Base-by-base conservation (phyloP, 1,140 invertebrate species). In the Drosophila parabipectinata region DNA sequence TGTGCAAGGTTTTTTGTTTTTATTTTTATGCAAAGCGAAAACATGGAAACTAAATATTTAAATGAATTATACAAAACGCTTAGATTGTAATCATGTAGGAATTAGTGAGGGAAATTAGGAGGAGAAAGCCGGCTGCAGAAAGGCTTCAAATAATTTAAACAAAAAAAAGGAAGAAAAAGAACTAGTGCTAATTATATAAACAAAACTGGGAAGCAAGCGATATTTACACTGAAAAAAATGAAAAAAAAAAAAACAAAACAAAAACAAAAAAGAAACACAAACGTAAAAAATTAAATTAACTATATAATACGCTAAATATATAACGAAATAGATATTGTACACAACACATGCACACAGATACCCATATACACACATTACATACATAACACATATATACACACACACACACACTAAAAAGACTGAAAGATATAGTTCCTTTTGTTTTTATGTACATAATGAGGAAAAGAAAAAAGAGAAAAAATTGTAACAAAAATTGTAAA, bases 341-440 rank as follows among this genome's bases (percentile, higher is more conserved):
- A 78, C 45, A 60, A 57, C 61, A 60, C 60, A 61, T 47, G 48
- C 52, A 78, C 56, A 56, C 67, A 62, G 39, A 62, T 48, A 77
- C 57, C 39, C 62, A 53, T 21, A 72, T 28, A 48, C 39, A 53
- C 50, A 73, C 26, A 44, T 69, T 18, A 76, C 26, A 75, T 26
- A 52, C 48, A 56, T 41, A 21, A 48, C 24, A 72, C 32, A 55
- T 15, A 72, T 24, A 66, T 4, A 68, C 51, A 61, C 15, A 71
- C 47, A 79, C 45, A 88, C 66, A 85, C 82, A 91, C 91, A 91
- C 89, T 85, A 75, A 91, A 91, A 91, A 91, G 90, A 91, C 90
- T 91, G 90, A 91, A 91, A 91, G 80, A 91, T 91, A 91, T 91
- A 91, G 90, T 91, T 91, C 90, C 90, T 91, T 87, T 91, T 91